Percentiles rank a stretch among this genome's conserved stretches.
Conservation (phyloP, 2,113 vertebrate species). For the Procavia capensis region DNA sequence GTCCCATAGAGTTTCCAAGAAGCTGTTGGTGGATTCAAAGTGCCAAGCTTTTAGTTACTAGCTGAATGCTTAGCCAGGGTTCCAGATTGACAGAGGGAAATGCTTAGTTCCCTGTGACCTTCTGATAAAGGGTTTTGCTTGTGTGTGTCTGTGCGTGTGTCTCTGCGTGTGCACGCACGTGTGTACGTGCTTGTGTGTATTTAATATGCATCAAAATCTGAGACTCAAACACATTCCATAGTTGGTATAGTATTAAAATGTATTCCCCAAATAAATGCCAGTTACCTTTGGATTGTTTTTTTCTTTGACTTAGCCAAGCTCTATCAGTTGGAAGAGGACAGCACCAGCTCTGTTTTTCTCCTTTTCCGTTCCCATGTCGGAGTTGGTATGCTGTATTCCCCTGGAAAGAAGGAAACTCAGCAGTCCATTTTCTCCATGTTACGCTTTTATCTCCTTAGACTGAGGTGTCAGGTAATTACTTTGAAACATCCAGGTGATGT, state of each 20-base stretch:
- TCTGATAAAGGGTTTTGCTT: neutral
- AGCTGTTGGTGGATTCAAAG: too few relatives aligned
- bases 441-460: neutral
- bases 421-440: neutral
- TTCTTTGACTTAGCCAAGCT: neutral
- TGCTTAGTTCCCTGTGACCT: neutral
- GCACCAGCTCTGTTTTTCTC: neutral
- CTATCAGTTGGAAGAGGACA: neutral
- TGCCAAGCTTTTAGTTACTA: too few relatives aligned
- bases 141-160: neutral
- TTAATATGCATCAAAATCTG: constrained; percentile 24
- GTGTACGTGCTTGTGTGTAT: neutral
- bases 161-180: neutral
- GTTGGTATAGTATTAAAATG: constrained; percentile 4
- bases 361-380: neutral
- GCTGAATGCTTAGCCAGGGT: too few relatives aligned
- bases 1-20: too few relatives aligned
- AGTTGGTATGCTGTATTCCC: neutral
- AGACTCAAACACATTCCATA: neutral
- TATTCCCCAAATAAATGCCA: constrained; percentile 42
- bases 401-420: neutral
- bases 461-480: constrained; percentile 12
- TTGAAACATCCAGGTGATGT: constrained; percentile 8
- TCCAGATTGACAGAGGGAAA: neutral
- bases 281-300: constrained; percentile 40